Percentiles rank a stretch among this genome's conserved stretches.
These are phyloP conservation scores for Alces alces DNA, from an alignment of 2,113 vertebrate species.

Conservation along the genomic window DNA sequence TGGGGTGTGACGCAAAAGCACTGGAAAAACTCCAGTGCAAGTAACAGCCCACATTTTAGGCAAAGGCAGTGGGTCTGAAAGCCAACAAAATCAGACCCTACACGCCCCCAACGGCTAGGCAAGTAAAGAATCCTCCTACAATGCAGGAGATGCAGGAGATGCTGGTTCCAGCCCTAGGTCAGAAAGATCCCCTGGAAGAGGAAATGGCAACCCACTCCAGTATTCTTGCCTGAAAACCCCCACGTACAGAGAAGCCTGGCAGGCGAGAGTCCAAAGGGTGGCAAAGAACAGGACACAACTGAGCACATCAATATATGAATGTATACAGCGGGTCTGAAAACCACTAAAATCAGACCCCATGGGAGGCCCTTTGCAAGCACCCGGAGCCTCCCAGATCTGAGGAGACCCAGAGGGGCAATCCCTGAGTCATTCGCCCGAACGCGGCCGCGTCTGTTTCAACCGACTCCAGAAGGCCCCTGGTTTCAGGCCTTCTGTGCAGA, in stretches of 20 bases:
- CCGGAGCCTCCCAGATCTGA: fast-evolving
- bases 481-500: background rate
- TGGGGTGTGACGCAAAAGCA: background rate
- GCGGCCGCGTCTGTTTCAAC: background rate
- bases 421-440: fast-evolving
- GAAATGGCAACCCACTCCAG: background rate
- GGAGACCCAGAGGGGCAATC: background rate
- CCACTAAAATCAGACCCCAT: fast-evolving
- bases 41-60: background rate
- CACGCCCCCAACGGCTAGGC: fast-evolving
- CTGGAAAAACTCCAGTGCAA: background rate
- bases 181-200: background rate
- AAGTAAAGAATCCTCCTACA: background rate
- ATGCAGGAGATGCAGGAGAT: background rate
- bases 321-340: background rate
- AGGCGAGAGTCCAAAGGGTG: background rate
- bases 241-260: background rate
- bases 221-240: background rate
- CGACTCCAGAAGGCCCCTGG: background rate
- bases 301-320: background rate
- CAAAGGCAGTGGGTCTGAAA: background rate
- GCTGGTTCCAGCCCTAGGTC: fast-evolving
- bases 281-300: background rate
- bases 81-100: background rate
- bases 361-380: background rate